Base-by-base conservation (phyloP, 2,113 vertebrate species). In the Bubo scandiacus region DNA sequence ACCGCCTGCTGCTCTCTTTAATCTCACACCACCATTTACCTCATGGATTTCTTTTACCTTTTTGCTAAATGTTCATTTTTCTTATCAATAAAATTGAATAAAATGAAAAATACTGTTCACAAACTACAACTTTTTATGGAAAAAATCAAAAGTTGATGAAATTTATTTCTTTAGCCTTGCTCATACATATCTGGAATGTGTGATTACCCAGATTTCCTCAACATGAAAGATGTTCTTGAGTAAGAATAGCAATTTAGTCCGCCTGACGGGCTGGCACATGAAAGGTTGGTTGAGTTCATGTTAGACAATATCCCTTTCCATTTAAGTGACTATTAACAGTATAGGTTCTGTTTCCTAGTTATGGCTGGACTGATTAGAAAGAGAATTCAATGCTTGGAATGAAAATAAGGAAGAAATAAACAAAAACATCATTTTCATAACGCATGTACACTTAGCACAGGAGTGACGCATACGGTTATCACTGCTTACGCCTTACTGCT, bases 401-500 rank as follows among this genome's bases (percentile, higher is more conserved):
- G 62, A 91, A 95, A 97, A 77, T 77, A 80, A 87, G 58, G 36
- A 68, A 73, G 67, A 86, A 89, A 83, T 78, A 95, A 66, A 25
- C 30, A 49, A 89, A 94, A 2, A 0, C 71, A 82, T 87, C 5
- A 36, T 85, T 96, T 94, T 92, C 90, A 17, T 73, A 77, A 63
- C 13, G 17, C 8, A 0, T 6, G 32, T 70, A 55, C 61, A 10
- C 57, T 49, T 52, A 45, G 93, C 49, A 67, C 57, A 57, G 81
- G 49, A 85, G 81, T 97, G 96, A 96, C 70, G 87, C 94, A 95
- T 80, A 42, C 0, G 0, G 81, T 65, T 36, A 87, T 58, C 10
- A 1, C 58, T 91, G 94, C 96, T 95, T 91, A 79, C 30, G 66
- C 92, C 87, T 87, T 85, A 27, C 81, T 94, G 93, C 96, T 95